A percentile compares a stretch with the other conserved stretches of the same genome.
Conservation (phyloP, 2,888 invertebrate genomes). For the Drosophila differens region DNA sequence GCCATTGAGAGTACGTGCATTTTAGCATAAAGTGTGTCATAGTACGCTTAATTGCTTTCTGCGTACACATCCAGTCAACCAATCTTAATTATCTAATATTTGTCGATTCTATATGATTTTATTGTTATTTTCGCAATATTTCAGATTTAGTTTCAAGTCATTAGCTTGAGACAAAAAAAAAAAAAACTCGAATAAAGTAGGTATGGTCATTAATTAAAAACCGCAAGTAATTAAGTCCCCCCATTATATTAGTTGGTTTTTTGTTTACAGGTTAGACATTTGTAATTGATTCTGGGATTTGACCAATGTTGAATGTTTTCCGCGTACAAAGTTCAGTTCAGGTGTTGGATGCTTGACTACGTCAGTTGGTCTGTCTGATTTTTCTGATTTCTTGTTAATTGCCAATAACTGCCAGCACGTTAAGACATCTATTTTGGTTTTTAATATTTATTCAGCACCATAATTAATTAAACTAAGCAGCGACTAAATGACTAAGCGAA, state of each 20-base stretch:
- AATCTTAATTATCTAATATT: neutral
- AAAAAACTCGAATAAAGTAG: slow-evolving; percentile 10
- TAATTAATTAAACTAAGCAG: slow-evolving; percentile 64
- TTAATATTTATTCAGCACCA: slow-evolving; percentile 55
- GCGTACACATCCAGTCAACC: neutral
- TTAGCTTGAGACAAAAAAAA: neutral
- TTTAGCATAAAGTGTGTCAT: slow-evolving; percentile 13
- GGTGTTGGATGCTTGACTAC: neutral
- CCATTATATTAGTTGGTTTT: neutral
- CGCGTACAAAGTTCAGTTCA: slow-evolving; percentile 58
- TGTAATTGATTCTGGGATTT: neutral
- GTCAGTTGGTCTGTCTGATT: slow-evolving; percentile 3
- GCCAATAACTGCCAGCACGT: slow-evolving; percentile 27
- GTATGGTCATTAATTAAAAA: slow-evolving; percentile 18
- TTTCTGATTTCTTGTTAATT: slow-evolving; percentile 35
- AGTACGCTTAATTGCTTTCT: neutral
- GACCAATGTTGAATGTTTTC: slow-evolving; percentile 43
- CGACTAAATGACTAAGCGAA: slow-evolving; percentile 61
- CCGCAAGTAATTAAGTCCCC: slow-evolving; percentile 13
- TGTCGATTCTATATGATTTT: neutral
- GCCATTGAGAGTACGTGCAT: slow-evolving; percentile 35
- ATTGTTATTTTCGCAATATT: slow-evolving; percentile 1
- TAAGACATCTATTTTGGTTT: slow-evolving; percentile 15
- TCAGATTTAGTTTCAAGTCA: slow-evolving; percentile 8
- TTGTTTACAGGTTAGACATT: neutral